Evolutionary conservation across 1,140 invertebrate species (phyloP).

Genomic region (Pomacea maculata): DNA sequence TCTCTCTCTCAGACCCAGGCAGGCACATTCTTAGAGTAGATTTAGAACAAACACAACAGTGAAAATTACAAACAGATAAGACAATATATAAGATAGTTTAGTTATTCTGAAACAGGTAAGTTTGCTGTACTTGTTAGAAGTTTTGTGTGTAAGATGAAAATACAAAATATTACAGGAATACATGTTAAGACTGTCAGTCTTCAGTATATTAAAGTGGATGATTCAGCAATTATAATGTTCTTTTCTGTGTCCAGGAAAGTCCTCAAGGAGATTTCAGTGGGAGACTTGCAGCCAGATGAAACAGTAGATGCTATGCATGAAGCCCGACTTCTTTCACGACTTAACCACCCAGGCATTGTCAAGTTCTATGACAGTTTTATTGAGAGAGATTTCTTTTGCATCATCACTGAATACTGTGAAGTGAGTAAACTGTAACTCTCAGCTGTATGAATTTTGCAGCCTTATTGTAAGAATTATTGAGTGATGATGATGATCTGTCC

Average conservation of each 20-base stretch:
- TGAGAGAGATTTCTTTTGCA: slow-evolving; percentile 65
- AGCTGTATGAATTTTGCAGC: neutral
- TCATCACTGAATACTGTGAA: slow-evolving; percentile 67
- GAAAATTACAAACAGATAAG: neutral
- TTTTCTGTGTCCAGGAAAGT: slow-evolving; percentile 59
- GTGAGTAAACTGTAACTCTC: slow-evolving; percentile 34
- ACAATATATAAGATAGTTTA: neutral
- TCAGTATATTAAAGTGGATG: neutral
- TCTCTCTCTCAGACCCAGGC: no score
- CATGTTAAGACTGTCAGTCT: neutral
- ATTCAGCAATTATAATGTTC: neutral
- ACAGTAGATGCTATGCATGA: slow-evolving; percentile 64
- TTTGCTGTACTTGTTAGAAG: neutral
- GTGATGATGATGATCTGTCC: neutral
- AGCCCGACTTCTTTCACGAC: slow-evolving; percentile 58
- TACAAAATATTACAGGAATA: neutral
- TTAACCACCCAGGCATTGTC: slow-evolving; percentile 62
- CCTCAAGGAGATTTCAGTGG: slow-evolving; percentile 63
- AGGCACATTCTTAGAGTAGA: neutral
- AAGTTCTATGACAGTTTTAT: slow-evolving; percentile 65
- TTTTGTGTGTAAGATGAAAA: neutral
- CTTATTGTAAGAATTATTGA: neutral
- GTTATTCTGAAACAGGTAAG: neutral
- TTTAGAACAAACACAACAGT: neutral
- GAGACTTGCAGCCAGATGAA: slow-evolving; percentile 63